Conservation (phyloP, 23 tunicate species). For the Clavelina lepadiformis region DNA sequence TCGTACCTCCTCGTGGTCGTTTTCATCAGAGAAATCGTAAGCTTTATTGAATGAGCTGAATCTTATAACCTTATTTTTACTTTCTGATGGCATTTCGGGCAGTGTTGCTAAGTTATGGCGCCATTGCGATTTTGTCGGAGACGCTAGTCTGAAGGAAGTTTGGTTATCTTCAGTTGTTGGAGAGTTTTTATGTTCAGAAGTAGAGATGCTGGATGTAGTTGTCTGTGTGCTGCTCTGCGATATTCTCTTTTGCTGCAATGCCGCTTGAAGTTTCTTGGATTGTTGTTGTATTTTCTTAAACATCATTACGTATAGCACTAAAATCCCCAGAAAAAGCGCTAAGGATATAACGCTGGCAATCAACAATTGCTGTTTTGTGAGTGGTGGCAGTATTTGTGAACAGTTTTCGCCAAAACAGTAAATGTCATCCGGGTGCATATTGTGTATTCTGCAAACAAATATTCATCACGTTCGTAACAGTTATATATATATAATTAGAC, state of each 20-base stretch:
- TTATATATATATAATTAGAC: too few relatives aligned
- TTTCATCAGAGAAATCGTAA: not conserved
- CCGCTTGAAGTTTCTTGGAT: slow-evolving; percentile 10
- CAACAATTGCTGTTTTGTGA: slow-evolving; percentile 39
- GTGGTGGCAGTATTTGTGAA: slow-evolving; percentile 70
- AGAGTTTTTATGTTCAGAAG: not conserved
- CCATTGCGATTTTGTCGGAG: not conserved
- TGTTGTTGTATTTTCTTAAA: slow-evolving; percentile 40
- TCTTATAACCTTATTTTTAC: not conserved
- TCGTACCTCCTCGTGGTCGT: not conserved
- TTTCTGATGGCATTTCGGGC: not conserved
- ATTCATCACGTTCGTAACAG: not conserved
- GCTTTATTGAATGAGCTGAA: not conserved
- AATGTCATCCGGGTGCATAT: slow-evolving; percentile 42
- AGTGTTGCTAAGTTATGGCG: not conserved
- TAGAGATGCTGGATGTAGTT: not conserved
- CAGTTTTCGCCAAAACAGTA: slow-evolving; percentile 53
- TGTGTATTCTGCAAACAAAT: slow-evolving; percentile 43
- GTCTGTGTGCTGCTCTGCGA: not conserved
- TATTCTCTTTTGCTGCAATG: not conserved
- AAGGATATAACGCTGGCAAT: slow-evolving; percentile 14
- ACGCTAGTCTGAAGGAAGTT: not conserved
- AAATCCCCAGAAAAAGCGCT: slow-evolving; percentile 12
- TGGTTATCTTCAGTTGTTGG: not conserved
- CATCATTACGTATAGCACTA: slow-evolving; percentile 27